phyloP scores from a whole-genome alignment of 2,888 invertebrate species.

The Bombyx huttoni region DNA sequence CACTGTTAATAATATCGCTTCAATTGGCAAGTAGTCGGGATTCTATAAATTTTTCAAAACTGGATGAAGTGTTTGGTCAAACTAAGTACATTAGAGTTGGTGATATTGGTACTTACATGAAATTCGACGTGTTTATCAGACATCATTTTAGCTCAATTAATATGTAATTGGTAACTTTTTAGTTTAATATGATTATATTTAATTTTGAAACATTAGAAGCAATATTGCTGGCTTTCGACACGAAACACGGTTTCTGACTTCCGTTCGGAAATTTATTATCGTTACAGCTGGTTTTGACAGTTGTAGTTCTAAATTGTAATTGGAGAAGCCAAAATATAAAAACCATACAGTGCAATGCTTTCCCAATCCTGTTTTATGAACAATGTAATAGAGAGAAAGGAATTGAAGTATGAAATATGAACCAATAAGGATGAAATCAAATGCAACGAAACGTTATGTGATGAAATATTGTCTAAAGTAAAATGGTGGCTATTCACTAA shows the following conservation, averaged over 20 bases:
- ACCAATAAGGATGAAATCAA: too few species aligned
- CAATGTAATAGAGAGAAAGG: too few species aligned
- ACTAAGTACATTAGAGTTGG: neutral
- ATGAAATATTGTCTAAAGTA: too few species aligned
- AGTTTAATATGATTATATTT: too few species aligned
- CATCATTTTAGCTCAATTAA: neutral
- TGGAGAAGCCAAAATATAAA: neutral
- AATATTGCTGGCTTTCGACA: slow-evolving; percentile 13
- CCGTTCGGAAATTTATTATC: neutral
- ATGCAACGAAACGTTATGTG: too few species aligned
- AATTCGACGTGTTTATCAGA: slow-evolving; percentile 17
- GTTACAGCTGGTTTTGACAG: neutral
- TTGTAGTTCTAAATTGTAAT: neutral
- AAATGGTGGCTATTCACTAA: too few species aligned
- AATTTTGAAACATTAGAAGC: too few species aligned
- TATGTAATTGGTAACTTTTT: too few species aligned
- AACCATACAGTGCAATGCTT: neutral
- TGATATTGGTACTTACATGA: slow-evolving; percentile 20
- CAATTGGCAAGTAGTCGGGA: slow-evolving; percentile 71
- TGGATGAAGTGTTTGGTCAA: neutral
- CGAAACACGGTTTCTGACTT: neutral
- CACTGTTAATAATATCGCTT: slow-evolving; percentile 50
- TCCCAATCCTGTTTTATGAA: too few species aligned
- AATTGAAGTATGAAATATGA: too few species aligned
- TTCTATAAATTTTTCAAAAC: slow-evolving; percentile 50